These are phyloP conservation scores for Sarcophaga variegata DNA, from an alignment of 2,888 invertebrate species.

Conservation along the genomic window DNA sequence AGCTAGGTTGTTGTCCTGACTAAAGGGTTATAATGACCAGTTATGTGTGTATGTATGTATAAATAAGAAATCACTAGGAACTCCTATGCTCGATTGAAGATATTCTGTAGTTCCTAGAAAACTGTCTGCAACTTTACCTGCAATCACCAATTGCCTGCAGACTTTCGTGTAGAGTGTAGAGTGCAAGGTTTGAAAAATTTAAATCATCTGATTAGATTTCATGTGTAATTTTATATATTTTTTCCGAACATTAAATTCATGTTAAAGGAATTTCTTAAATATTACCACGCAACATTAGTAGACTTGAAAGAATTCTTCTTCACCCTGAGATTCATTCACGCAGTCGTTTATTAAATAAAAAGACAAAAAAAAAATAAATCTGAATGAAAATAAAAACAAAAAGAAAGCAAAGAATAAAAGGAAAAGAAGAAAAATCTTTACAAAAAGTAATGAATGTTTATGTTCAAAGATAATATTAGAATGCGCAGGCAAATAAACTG, in stretches of 20 bases:
- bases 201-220: constrained; percentile 70
- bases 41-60: too few relatives aligned
- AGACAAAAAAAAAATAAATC: constrained; percentile 21
- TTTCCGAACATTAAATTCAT: constrained; percentile 66
- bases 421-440: constrained; percentile 27
- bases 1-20: too few relatives aligned
- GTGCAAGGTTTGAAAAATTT: constrained; percentile 47
- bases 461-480: constrained; percentile 69
- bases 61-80: too few relatives aligned
- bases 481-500: constrained; percentile 40
- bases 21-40: too few relatives aligned
- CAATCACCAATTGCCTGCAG: not conserved
- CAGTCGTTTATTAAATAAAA: constrained; percentile 11
- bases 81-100: too few relatives aligned
- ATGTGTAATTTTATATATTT: constrained; percentile 68
- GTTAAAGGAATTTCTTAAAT: constrained; percentile 67
- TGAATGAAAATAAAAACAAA: constrained; percentile 21
- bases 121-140: too few relatives aligned
- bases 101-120: too few relatives aligned
- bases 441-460: constrained; percentile 68
- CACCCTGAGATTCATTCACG: not conserved
- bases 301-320: constrained; percentile 48
- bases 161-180: constrained; percentile 50
- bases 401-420: not conserved
- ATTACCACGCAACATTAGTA: constrained; percentile 67